phyloP scores from a whole-genome alignment of 2,888 invertebrate species.

The Tetragonula carbonaria region DNA sequence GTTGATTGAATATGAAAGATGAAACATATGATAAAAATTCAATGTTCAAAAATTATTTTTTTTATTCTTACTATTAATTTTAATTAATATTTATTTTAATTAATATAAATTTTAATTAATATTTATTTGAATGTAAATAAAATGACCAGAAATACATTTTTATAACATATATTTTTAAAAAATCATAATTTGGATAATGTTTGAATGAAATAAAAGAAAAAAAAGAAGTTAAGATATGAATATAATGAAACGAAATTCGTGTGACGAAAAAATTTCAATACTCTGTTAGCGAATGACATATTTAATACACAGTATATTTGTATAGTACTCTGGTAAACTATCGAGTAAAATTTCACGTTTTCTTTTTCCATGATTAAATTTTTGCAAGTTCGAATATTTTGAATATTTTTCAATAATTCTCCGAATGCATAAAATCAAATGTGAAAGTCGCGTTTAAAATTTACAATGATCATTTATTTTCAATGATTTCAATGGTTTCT shows the following conservation, averaged over 20 bases:
- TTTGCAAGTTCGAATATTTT: background rate
- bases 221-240: too few species aligned
- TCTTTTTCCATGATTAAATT: background rate
- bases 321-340: background rate
- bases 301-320: constrained; percentile 6
- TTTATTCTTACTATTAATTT: background rate
- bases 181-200: too few species aligned
- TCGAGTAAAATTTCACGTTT: background rate
- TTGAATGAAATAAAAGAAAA: too few species aligned
- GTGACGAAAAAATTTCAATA: too few species aligned
- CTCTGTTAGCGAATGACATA: too few species aligned
- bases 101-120: background rate
- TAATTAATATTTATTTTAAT: background rate
- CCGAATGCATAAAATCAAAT: background rate
- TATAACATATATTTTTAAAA: too few species aligned
- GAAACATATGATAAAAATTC: background rate
- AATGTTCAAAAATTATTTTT: background rate
- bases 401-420: background rate
- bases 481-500: background rate
- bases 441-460: background rate
- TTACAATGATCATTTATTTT: background rate
- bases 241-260: too few species aligned
- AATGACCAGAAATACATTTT: background rate
- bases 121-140: background rate
- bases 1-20: background rate